These are phyloP conservation scores for Baccha elongata DNA, from an alignment of 2,888 invertebrate genomes.

Conservation along the genomic window DNA sequence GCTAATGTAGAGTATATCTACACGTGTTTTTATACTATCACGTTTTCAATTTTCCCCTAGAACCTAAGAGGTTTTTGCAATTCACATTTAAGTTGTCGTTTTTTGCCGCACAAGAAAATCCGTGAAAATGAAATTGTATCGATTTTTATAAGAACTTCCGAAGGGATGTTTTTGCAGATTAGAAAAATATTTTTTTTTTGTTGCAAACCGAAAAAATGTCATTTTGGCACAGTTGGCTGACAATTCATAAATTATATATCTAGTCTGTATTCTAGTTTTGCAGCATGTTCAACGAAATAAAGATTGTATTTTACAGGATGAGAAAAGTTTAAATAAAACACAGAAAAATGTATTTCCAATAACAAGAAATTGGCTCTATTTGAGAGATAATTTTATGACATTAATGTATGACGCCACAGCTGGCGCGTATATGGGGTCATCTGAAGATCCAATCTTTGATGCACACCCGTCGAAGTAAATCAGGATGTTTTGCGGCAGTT, in stretches of 20 bases:
- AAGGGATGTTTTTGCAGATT: neutral
- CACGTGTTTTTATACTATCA: neutral
- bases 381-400: no score
- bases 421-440: no score
- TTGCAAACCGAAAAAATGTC: neutral
- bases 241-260: neutral
- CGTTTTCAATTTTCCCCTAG: slow-evolving; percentile 23
- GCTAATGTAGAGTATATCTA: neutral
- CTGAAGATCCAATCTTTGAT: no score
- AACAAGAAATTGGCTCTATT: no score
- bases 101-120: slow-evolving; percentile 10
- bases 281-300: no score
- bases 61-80: slow-evolving; percentile 22
- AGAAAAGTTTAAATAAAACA: no score
- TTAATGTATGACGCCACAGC: no score
- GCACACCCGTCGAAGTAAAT: no score
- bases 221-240: neutral
- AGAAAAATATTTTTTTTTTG: neutral
- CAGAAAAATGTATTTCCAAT: no score
- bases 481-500: no score
- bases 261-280: neutral
- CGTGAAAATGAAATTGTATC: slow-evolving; percentile 45
- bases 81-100: slow-evolving; percentile 5
- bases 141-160: slow-evolving; percentile 13
- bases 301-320: no score